Percentiles rank a stretch among this genome's conserved stretches.
These are phyloP conservation scores for Pseudomugil tenellus DNA, from an alignment of 2,797 vertebrate species.

Conservation along the genomic window DNA sequence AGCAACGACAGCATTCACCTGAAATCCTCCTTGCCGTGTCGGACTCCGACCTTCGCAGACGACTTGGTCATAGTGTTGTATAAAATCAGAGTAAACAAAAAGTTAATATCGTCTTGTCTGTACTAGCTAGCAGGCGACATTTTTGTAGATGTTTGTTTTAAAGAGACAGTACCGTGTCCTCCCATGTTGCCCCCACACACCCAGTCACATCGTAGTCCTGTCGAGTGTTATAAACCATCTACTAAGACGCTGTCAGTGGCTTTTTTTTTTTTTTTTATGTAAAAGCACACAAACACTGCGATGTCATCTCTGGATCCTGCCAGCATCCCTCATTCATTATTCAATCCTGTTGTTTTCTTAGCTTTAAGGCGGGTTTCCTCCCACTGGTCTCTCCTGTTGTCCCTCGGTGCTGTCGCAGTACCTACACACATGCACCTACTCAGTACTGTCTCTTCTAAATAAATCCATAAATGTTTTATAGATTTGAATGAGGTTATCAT, in stretches of 20 bases:
- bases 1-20: conserved; percentile 67
- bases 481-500: conserved; percentile 93
- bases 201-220: conserved; percentile 33
- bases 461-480: conserved; percentile 91
- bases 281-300: conserved; percentile 65
- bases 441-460: conserved; percentile 97
- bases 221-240: conserved; percentile 40
- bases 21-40: conserved; percentile 43
- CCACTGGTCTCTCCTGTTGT: background rate
- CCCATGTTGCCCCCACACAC: no score
- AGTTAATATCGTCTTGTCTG: conserved; percentile 94
- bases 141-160: conserved; percentile 91
- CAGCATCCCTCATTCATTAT: conserved; percentile 30
- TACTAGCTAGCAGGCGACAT: conserved; percentile 92
- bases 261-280: conserved; percentile 19
- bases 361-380: background rate
- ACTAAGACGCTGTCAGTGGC: conserved; percentile 34
- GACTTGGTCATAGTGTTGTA: conserved; percentile 93
- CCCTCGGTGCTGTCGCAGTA: conserved; percentile 10
- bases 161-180: conserved; percentile 95
- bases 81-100: conserved; percentile 80
- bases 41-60: conserved; percentile 88
- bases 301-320: conserved; percentile 28
- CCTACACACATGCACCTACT: conserved; percentile 8
- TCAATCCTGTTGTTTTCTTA: conserved; percentile 24